Percentiles rank a stretch among this genome's conserved stretches.
Evolutionary conservation across 2,113 vertebrate species (phyloP).

Genomic region (Otis tarda): DNA sequence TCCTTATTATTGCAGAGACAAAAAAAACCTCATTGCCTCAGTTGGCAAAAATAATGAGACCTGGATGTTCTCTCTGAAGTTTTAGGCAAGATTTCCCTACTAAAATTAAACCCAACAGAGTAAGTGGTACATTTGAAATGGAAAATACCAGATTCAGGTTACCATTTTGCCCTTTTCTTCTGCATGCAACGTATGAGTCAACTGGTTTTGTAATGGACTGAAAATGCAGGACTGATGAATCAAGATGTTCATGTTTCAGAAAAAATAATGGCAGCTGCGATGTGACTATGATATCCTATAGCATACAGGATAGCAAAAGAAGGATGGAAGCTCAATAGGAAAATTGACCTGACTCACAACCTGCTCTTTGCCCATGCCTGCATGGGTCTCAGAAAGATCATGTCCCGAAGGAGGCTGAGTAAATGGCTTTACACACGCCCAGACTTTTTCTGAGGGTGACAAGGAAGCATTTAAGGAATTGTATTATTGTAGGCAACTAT

Average conservation of each 20-base stretch:
- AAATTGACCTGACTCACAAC: too few species aligned
- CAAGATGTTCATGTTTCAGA: neutral
- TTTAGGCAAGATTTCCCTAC: neutral
- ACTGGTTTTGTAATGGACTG: neutral
- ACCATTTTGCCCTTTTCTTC: neutral
- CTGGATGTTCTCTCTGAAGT: neutral
- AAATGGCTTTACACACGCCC: neutral
- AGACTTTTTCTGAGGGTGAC: neutral
- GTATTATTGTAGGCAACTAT: neutral
- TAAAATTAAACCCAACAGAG: neutral
- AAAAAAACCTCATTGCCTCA: neutral
- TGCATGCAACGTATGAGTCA: accelerated
- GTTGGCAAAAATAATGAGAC: constrained; percentile 6
- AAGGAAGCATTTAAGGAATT: neutral
- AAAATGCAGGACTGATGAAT: neutral
- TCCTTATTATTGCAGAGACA: neutral
- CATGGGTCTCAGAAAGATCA: neutral
- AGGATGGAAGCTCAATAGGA: neutral
- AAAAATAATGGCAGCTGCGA: neutral
- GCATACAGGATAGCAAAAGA: neutral
- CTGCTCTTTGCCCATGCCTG: neutral
- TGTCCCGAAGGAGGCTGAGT: neutral
- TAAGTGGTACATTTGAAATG: neutral
- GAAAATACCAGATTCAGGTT: neutral
- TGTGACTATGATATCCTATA: too few species aligned